phyloP scores from a whole-genome alignment of 2,797 vertebrate genomes.

The Rhodeus uyekii region DNA sequence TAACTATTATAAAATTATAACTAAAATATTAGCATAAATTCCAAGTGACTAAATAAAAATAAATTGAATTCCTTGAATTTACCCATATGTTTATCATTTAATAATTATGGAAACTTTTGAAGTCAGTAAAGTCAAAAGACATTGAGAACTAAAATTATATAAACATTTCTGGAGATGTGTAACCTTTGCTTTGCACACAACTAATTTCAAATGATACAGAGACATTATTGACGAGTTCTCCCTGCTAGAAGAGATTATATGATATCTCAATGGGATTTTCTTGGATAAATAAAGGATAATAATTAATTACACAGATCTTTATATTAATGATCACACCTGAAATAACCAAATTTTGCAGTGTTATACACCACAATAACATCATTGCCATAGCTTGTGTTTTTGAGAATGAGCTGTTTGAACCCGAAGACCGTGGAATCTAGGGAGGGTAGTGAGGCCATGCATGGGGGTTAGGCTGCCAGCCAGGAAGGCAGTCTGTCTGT shows the following conservation, averaged over 20 bases:
- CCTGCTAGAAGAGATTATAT: no score
- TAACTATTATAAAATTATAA: no score
- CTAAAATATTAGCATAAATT: not conserved
- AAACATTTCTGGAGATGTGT: not conserved
- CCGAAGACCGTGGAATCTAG: conserved; percentile 37
- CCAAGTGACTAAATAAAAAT: not conserved
- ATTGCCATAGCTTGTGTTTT: not conserved
- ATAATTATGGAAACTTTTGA: no score
- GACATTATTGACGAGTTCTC: no score
- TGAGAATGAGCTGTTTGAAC: conserved; percentile 17
- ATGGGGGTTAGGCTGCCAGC: conserved; percentile 33
- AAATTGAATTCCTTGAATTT: no score
- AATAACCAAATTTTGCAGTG: not conserved
- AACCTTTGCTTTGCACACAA: not conserved
- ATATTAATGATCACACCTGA: not conserved
- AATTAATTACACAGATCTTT: not conserved
- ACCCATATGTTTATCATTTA: not conserved
- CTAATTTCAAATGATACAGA: not conserved
- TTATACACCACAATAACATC: not conserved
- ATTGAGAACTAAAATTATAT: not conserved
- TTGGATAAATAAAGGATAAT: no score
- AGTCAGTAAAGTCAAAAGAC: not conserved
- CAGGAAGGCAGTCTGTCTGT: conserved; percentile 45
- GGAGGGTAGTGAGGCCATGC: conserved; percentile 46
- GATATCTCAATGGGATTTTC: no score